Base-by-base conservation (phyloP, 2,888 invertebrate species). In the Drosophila anomelani region DNA sequence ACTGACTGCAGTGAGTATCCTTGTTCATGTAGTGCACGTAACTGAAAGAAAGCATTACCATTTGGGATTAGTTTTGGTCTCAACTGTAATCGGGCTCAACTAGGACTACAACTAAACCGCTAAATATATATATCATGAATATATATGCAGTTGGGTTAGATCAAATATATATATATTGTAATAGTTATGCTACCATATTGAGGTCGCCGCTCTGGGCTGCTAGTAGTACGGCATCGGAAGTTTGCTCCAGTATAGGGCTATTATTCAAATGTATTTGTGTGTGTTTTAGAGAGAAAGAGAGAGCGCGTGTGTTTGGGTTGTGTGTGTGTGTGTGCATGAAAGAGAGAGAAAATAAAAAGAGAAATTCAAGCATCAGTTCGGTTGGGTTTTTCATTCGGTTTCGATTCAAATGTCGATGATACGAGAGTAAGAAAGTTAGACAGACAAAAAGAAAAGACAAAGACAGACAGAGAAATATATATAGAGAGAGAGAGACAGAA, bases 161-260 rank as follows among this genome's bases (percentile, higher is more conserved):
- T 47, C 17, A 32, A 51, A 53, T 53, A 26, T 26, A 23, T 20
- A 36, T 53, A 51, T 32, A 53, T 53, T 5, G 20, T 53, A 46
- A 46, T 46, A 63, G 68, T 74, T 56, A 59, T 74, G 63, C 85
- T 94, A 96, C 96, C 94, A 95, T 94, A 93, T 94, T 95, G 73
- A 97, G 93, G 93, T 97, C 96, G 76, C 97, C 97, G 86, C 94
- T 94, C 94, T 96, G 97, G 53, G 97, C 97, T 76, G 97, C 97
- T 93, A 95, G 95, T 85, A 97, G 94, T 83, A 97, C 94, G 85
- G 95, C 95, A 92, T 97, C 97, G 85, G 96, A 95, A 85, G 96
- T 95, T 94, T 95, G 96, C 93, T 97, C 96, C 92, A 96, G 93
- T 90, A 96, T 94, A 93, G 96, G 95, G 93, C 96, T 96, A 85